Conservation (phyloP, 1,140 invertebrate genomes). For the Heliothis virescens region DNA sequence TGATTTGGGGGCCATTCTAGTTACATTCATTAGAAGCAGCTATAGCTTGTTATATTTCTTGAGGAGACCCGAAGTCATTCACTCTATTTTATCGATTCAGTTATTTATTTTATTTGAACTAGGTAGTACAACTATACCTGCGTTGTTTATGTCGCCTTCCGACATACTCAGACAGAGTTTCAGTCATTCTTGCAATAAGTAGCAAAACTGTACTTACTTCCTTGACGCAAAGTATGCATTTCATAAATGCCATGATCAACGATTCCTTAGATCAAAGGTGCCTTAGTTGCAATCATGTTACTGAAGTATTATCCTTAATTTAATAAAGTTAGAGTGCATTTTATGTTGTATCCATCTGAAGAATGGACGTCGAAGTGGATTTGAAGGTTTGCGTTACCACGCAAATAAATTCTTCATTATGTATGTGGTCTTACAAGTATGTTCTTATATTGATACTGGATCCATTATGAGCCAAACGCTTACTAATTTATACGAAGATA, state of each 20-base stretch:
- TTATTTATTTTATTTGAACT: too few relatives aligned
- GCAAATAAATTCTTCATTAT: conserved; percentile 24
- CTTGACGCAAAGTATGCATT: conserved; percentile 48
- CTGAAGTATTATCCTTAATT: not conserved
- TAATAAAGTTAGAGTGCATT: not conserved
- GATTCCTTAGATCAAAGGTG: not conserved
- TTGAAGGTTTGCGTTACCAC: conserved; percentile 15
- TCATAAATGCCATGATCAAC: conserved; percentile 39
- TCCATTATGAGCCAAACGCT: not conserved
- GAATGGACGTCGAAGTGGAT: conserved; percentile 3
- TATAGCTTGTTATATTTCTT: not conserved
- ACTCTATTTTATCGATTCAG: too few relatives aligned
- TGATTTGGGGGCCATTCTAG: conserved; percentile 23
- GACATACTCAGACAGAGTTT: conserved; percentile 20
- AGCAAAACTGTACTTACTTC: conserved; percentile 45
- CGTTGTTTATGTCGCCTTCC: conserved; percentile 41
- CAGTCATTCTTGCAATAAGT: conserved; percentile 50
- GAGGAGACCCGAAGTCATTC: too few relatives aligned
- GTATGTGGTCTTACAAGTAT: conserved; percentile 13
- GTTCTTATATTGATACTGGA: not conserved
- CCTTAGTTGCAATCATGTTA: not conserved
- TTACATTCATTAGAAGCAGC: conserved; percentile 10
- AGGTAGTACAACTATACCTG: too few relatives aligned
- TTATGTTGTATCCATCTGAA: not conserved
- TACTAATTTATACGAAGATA: not conserved